Evolutionary conservation across 2,113 vertebrate species (phyloP), one percentile per base, ranked within the genome.

Genomic region (Hemibagrus wyckioides): DNA sequence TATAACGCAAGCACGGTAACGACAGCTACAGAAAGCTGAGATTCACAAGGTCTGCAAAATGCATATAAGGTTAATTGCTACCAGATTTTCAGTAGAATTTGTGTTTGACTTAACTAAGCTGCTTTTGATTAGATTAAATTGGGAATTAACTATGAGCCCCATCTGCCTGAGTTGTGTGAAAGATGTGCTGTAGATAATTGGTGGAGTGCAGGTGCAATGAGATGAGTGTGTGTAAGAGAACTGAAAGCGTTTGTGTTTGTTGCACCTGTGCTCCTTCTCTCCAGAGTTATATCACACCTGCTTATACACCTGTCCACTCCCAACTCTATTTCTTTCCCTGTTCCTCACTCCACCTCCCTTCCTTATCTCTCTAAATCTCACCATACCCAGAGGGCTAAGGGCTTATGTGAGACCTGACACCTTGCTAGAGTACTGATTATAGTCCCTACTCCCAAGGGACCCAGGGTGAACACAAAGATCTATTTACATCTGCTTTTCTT

Each of bases 401-500:
- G 33, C 41, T 71, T 85, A 85, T 83, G 80, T 88, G 83, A 89
- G 65, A 88, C 59, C 57, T 76, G 87, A 90, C 84, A 90, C 89
- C 81, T 84, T 65, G 65, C 77, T 73, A 57, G 17, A 59, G 30
- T 61, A 44, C 30, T 54, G 19, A 82, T 67, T 75, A 76, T 56
- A 79, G 28, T 76, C 33, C 57, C 30, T 71, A 13, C 56, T 87
- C 59, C 91, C 84, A 90, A 91, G 88, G 86, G 19, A 80, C 19
- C 76, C 75, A 88, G 80, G 87, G 88, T 82, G 83, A 90, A 84
- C 75, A 81, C 85, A 85, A 91, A 90, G 90, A 90, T 92, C 84
- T 59, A 39, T 41, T 81, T 81, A 57, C 21, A 4, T 59, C 33
- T 81, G 50, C 76, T 59, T 23, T 75, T 54, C 65, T 91, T 89